A percentile compares a stretch with the other conserved stretches of the same genome.
Evolutionary conservation across 2,888 invertebrate species (phyloP).

Genomic region (Agapostemon virescens): DNA sequence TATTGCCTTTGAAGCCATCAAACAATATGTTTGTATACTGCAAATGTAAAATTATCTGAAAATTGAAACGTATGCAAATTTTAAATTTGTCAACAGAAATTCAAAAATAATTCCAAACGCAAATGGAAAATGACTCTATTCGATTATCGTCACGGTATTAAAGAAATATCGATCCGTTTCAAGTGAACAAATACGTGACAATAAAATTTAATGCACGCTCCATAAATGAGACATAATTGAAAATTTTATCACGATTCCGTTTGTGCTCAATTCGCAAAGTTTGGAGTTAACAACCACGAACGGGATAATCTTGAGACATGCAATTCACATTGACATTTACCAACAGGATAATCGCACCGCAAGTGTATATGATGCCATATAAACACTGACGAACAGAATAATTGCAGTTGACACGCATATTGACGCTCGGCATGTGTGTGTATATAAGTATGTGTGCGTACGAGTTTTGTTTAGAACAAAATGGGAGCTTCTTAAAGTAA

Average conservation of each 20-base stretch:
- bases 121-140: too few relatives aligned
- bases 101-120: too few relatives aligned
- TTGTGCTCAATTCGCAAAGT: background rate
- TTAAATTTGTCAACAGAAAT: too few relatives aligned
- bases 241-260: background rate
- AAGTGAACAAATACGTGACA: background rate
- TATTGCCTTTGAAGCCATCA: too few relatives aligned
- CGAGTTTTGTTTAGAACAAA: background rate
- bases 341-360: background rate
- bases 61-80: too few relatives aligned
- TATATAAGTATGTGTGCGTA: background rate
- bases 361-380: background rate
- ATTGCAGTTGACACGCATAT: background rate
- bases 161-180: background rate
- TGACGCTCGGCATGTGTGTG: background rate
- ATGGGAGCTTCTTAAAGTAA: too few relatives aligned
- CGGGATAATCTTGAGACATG: background rate
- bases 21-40: too few relatives aligned
- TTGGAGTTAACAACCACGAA: background rate
- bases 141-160: background rate
- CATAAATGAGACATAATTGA: background rate
- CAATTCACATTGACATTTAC: slow-evolving; percentile 3
- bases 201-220: background rate
- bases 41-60: too few relatives aligned
- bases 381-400: background rate